These are phyloP conservation scores for Trisateles emortualis DNA, from an alignment of 2,888 invertebrate species.

Conservation along the genomic window DNA sequence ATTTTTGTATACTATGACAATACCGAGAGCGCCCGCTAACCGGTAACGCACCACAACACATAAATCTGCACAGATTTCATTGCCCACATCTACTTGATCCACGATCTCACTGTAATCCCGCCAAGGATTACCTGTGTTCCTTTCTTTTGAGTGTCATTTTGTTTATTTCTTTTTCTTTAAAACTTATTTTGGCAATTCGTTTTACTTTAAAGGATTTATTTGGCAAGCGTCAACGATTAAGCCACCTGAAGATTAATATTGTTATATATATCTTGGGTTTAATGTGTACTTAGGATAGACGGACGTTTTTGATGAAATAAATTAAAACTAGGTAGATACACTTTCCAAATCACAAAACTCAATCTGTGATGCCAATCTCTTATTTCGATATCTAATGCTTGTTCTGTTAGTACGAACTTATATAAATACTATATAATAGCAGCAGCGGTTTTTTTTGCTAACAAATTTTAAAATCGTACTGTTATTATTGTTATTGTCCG, in stretches of 20 bases:
- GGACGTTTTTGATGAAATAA: neutral
- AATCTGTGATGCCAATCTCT: too few species aligned
- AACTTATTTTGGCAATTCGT: neutral
- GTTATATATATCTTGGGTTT: too few species aligned
- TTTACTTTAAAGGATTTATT: neutral
- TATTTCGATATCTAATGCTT: too few species aligned
- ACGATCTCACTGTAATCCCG: conserved; percentile 59
- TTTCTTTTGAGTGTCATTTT: conserved; percentile 38
- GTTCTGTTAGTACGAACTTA: too few species aligned
- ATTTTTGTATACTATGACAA: too few species aligned
- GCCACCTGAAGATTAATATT: neutral
- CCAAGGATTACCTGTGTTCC: conserved; percentile 48
- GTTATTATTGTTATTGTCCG: too few species aligned
- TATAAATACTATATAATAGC: too few species aligned
- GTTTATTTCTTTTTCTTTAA: conserved; percentile 8
- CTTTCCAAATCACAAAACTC: too few species aligned
- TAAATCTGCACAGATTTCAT: conserved; percentile 73
- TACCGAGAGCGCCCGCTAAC: conserved; percentile 26
- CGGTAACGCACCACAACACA: conserved; percentile 61
- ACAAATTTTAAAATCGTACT: too few species aligned
- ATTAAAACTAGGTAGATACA: too few species aligned
- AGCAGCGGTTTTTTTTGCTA: too few species aligned
- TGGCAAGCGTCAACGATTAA: neutral
- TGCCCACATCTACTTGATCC: conserved; percentile 59
- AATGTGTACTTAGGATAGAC: conserved; percentile 1